A percentile compares a stretch with the other conserved stretches of the same genome.
phyloP scores from a whole-genome alignment of 2,113 vertebrate species.

The Catagonus wagneri region DNA sequence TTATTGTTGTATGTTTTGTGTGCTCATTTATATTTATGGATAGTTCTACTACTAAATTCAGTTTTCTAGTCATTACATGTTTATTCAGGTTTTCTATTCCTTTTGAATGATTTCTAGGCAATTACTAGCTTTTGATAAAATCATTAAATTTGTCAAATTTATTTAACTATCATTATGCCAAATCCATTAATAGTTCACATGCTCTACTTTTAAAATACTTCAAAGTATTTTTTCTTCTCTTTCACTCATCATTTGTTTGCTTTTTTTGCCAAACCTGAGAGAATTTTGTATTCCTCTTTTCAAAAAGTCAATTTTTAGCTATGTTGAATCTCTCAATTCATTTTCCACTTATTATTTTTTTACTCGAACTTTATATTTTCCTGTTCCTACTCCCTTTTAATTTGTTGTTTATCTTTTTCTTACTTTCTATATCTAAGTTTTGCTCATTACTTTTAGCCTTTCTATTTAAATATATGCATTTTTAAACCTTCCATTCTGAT shows the following conservation, averaged over 20 bases:
- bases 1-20: neutral
- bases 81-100: neutral
- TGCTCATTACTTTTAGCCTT: neutral
- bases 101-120: neutral
- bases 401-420: conserved; percentile 6
- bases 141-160: neutral
- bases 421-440: neutral
- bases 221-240: neutral
- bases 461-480: neutral
- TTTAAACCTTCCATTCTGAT: neutral
- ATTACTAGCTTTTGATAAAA: neutral
- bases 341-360: neutral
- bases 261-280: neutral
- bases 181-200: neutral
- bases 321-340: neutral
- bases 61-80: neutral
- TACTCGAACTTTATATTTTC: neutral
- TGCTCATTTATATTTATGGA: neutral
- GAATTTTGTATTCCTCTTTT: neutral
- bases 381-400: neutral
- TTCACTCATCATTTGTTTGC: neutral
- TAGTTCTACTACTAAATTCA: neutral
- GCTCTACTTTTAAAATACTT: neutral
- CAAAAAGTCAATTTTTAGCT: neutral
- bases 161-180: neutral